phyloP scores from a whole-genome alignment of 2,113 vertebrate genomes.

The Chrysemys picta region DNA sequence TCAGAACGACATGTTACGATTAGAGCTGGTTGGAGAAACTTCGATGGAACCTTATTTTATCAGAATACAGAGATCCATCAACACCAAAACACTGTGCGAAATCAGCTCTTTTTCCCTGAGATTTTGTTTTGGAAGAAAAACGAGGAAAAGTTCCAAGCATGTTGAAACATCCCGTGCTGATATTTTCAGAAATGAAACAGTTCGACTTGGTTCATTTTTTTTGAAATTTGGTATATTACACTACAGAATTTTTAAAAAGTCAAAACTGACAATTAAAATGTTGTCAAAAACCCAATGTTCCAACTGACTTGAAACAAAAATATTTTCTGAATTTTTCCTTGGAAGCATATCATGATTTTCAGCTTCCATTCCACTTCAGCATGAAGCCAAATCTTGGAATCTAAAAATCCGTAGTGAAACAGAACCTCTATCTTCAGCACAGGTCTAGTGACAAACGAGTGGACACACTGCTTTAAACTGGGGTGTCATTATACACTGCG shows the following conservation, averaged over 20 bases:
- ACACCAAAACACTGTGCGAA: neutral
- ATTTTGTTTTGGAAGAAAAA: neutral
- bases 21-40: neutral
- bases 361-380: neutral
- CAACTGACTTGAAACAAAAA: neutral
- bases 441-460: neutral
- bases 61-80: neutral
- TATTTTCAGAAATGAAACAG: neutral
- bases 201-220: neutral
- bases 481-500: neutral
- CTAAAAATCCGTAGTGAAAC: neutral
- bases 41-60: neutral
- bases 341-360: neutral
- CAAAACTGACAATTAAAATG: neutral
- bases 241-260: neutral
- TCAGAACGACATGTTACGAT: neutral
- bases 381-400: neutral
- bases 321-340: neutral
- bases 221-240: neutral
- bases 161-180: neutral
- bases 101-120: neutral
- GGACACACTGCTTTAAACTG: neutral
- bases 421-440: neutral
- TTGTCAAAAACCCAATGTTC: neutral
- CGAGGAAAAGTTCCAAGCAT: neutral